These are phyloP conservation scores for Neosilurus mollespiculum DNA, from an alignment of 2,797 vertebrate genomes.

Conservation along the genomic window DNA sequence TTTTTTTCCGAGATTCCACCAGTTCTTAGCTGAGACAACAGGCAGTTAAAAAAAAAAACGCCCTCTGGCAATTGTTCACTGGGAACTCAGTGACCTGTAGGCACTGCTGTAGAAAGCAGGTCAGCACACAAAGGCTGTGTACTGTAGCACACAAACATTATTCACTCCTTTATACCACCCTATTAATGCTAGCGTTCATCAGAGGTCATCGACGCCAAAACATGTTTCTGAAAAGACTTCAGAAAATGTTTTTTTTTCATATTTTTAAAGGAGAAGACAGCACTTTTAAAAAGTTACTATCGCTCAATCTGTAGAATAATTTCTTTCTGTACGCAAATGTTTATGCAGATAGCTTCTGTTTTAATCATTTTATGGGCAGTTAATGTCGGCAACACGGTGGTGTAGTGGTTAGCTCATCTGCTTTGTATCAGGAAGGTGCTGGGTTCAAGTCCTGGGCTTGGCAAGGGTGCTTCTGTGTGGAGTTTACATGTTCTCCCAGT, in stretches of 20 bases:
- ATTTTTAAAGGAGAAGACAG: neutral
- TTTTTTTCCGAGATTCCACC: neutral
- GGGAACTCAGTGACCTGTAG: constrained; percentile 11
- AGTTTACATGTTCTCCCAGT: too few species aligned
- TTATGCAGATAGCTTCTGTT: too few species aligned
- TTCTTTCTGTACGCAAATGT: too few species aligned
- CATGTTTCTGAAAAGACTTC: neutral
- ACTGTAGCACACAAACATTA: neutral
- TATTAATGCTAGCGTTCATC: neutral
- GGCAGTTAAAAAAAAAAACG: neutral
- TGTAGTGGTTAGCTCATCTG: too few species aligned
- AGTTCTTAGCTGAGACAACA: constrained; percentile 1
- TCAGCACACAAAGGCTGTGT: neutral
- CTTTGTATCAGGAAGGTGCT: too few species aligned
- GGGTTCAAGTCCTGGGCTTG: too few species aligned
- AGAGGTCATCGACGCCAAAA: neutral
- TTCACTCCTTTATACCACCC: constrained; percentile 10
- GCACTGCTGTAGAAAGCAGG: neutral
- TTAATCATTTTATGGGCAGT: too few species aligned
- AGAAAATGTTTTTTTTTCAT: neutral
- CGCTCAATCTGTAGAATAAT: too few species aligned
- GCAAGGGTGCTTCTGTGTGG: too few species aligned
- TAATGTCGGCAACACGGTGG: too few species aligned
- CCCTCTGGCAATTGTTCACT: neutral
- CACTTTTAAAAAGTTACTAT: neutral